Percentiles rank a stretch among this genome's conserved stretches.
Evolutionary conservation across 2,113 vertebrate species (phyloP).

Genomic region (Burhinus oedicnemus): DNA sequence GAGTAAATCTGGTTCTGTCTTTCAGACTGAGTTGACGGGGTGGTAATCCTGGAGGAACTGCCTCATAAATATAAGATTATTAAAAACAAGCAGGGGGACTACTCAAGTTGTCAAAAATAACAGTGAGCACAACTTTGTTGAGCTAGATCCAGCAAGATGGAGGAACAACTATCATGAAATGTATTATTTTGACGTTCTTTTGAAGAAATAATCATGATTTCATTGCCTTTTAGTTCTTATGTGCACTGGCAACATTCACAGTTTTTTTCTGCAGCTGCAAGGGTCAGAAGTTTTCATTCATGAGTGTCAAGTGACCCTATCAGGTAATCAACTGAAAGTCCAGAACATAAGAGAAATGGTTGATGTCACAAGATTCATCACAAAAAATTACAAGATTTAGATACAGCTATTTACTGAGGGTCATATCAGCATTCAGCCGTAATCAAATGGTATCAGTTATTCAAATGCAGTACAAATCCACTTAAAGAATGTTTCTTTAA

Average conservation of each 20-base stretch:
- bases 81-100: neutral
- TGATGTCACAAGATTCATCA: neutral
- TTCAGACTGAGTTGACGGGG: neutral
- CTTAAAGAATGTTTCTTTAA: conserved; percentile 42
- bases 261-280: neutral
- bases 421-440: neutral
- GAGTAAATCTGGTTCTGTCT: neutral
- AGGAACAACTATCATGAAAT: neutral
- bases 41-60: neutral
- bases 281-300: neutral
- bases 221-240: neutral
- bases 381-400: neutral
- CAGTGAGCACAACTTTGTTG: neutral
- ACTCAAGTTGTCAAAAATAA: neutral
- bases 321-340: neutral
- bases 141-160: neutral
- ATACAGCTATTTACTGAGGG: neutral
- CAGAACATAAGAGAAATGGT: neutral
- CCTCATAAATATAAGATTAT: neutral
- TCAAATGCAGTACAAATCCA: conserved; percentile 32
- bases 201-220: neutral
- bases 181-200: neutral
- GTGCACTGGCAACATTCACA: neutral
- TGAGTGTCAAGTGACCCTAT: neutral
- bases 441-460: conserved; percentile 24